These are phyloP conservation scores for Leptinotarsa haldemani DNA, from an alignment of 2,888 invertebrate genomes.

Conservation along the genomic window DNA sequence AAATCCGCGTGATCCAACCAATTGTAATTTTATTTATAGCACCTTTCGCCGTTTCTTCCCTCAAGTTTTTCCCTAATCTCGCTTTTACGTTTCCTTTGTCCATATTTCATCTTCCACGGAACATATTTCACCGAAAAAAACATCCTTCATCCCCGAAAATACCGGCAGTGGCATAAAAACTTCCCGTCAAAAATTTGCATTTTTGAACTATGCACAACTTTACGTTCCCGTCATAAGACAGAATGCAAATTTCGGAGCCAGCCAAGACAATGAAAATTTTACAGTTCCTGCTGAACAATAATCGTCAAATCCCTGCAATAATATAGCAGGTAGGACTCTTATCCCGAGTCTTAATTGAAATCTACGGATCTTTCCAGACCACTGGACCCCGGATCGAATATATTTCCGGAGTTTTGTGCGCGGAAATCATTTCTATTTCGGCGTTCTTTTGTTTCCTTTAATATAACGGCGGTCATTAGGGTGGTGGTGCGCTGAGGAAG, in stretches of 20 bases:
- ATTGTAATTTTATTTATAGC: constrained; percentile 7
- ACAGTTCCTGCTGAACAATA: constrained; percentile 54
- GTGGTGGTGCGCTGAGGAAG: constrained; percentile 1
- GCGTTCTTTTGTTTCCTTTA: constrained; percentile 46
- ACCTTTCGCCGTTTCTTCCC: background rate
- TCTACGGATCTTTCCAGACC: constrained; percentile 58
- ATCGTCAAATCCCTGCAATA: constrained; percentile 59
- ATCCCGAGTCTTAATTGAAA: constrained; percentile 59
- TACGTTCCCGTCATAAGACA: constrained; percentile 34
- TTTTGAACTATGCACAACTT: constrained; percentile 37
- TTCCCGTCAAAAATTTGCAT: constrained; percentile 38
- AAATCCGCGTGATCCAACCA: background rate
- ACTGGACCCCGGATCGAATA: constrained; percentile 52
- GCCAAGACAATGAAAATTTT: constrained; percentile 53
- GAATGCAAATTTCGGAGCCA: constrained; percentile 38
- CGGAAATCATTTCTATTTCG: constrained; percentile 43
- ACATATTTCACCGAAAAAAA: constrained; percentile 25
- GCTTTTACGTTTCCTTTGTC: constrained; percentile 10
- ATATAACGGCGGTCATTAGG: constrained; percentile 28
- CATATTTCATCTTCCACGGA: constrained; percentile 24
- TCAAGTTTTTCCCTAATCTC: constrained; percentile 2
- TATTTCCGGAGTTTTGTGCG: constrained; percentile 53
- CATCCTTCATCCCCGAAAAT: constrained; percentile 18
- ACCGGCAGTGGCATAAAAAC: constrained; percentile 33
- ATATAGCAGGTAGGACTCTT: constrained; percentile 47